Evolutionary conservation across 2,888 invertebrate genomes (phyloP), one percentile per base, ranked within the genome.

Genomic region (Cataglyphis rosenhaueri): DNA sequence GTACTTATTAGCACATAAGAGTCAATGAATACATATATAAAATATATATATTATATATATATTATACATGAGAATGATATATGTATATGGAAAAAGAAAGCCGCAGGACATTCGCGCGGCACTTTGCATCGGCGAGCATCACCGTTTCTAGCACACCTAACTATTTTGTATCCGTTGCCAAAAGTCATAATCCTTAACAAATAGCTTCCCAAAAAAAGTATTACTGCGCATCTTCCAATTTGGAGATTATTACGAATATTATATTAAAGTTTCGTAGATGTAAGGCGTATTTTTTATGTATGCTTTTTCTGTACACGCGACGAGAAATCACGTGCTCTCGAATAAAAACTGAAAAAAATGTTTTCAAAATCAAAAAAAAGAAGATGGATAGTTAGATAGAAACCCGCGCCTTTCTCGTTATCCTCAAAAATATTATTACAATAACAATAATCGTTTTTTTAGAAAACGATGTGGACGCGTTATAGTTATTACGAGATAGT

Each of bases 271-370:
- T 89, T 35, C 71, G 88, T 92, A 90, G 93, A 82, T 92, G 92
- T 93, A 94, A 94, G 93, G 94, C 93, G 94, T 94, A 94, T 94
- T 94, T 94, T 94, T 94, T 94, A 94, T 94, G 94, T 94, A 94
- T 94, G 94, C 94, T 94, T 94, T 94, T 94, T 93, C 94, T 94
- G 94, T 94, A 94, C 91, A 92, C 93, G 92, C 93, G 92, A 93
- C 90, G 88, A 93, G 91, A 89, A 90, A 91, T 89, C 88, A 52
- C 52, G 85, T 89, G 91, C 88, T 79, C 70, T 88, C 86, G 86
- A 90, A 86, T 88, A 86, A 91, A 90, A 86, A 86, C 85, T 84
- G 86, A 79, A 86, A 88, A 52, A 87, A 86, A 88, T 81, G 88
- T 88, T 89, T 91, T 88, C 84, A 89, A 86, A 66, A 79, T 84